phyloP scores from a whole-genome alignment of 2,113 vertebrate genomes.

The Bothrops jararaca region DNA sequence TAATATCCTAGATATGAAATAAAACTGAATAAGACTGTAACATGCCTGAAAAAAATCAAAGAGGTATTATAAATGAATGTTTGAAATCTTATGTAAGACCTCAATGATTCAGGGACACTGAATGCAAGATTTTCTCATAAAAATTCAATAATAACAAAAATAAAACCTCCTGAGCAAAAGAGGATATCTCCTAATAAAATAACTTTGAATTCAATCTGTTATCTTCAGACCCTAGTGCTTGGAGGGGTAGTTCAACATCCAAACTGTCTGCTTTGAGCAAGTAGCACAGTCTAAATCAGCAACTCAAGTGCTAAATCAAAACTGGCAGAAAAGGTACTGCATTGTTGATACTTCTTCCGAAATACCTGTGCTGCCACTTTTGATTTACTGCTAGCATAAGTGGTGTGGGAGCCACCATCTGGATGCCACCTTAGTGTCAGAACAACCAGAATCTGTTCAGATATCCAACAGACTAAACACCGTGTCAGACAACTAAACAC shows the following conservation, averaged over 20 bases:
- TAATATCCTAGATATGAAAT: not conserved
- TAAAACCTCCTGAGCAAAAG: not conserved
- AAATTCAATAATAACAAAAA: not conserved
- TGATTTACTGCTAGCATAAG: not conserved
- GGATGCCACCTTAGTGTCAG: not conserved
- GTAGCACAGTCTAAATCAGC: not conserved
- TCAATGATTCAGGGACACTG: not conserved
- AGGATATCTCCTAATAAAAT: not conserved
- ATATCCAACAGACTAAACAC: not conserved
- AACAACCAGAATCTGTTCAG: not conserved
- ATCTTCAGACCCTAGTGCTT: not conserved
- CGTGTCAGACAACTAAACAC: not conserved
- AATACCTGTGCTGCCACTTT: not conserved
- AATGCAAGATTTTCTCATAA: not conserved
- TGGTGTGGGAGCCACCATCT: not conserved
- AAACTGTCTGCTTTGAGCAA: not conserved
- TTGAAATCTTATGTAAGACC: not conserved
- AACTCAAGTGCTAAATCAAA: not conserved
- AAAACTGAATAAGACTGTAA: not conserved
- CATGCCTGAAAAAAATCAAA: not conserved
- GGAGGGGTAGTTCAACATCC: not conserved
- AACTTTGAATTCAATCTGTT: not conserved
- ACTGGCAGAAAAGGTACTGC: not conserved
- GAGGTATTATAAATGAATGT: not conserved
- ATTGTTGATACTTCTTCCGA: not conserved